Evolutionary conservation across 2,888 invertebrate species (phyloP).

Genomic region (Acanthopleura granulata): DNA sequence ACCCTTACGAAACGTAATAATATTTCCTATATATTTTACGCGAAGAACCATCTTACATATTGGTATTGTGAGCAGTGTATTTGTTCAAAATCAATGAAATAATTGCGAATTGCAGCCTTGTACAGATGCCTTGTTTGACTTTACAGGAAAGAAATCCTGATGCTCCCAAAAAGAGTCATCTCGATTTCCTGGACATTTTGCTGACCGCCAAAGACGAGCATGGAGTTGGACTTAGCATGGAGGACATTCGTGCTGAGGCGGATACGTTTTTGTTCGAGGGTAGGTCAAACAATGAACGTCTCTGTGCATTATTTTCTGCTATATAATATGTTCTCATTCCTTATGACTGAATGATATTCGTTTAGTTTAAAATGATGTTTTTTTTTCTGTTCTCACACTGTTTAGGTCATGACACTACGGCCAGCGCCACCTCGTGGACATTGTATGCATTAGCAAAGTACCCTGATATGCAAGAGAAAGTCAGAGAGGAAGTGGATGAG

Average conservation of each 20-base stretch:
- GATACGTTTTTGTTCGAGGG: slow-evolving; percentile 14
- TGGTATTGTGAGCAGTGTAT: no score
- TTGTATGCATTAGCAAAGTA: slow-evolving; percentile 11
- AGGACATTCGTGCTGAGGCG: neutral
- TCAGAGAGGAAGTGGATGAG: neutral
- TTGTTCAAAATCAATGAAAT: no score
- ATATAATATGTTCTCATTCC: no score
- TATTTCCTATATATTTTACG: no score
- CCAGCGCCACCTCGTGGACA: slow-evolving; percentile 16
- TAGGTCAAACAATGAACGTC: neutral
- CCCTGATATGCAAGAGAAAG: slow-evolving; percentile 5
- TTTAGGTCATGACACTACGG: slow-evolving; percentile 15
- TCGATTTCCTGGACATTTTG: slow-evolving; percentile 7
- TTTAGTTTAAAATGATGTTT: no score
- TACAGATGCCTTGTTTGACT: no score
- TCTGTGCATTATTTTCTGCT: no score
- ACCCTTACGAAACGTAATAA: no score
- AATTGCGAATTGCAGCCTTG: no score
- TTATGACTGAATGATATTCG: no score
- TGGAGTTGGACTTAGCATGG: neutral
- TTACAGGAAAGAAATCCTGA: neutral
- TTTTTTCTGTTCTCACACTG: no score
- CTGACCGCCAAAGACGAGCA: slow-evolving; percentile 11
- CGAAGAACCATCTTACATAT: no score
- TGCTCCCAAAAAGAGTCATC: neutral